A percentile compares a stretch with the other conserved stretches of the same genome.
phyloP scores from a whole-genome alignment of 2,797 vertebrate species.

The Poeciliopsis paucimaculata region DNA sequence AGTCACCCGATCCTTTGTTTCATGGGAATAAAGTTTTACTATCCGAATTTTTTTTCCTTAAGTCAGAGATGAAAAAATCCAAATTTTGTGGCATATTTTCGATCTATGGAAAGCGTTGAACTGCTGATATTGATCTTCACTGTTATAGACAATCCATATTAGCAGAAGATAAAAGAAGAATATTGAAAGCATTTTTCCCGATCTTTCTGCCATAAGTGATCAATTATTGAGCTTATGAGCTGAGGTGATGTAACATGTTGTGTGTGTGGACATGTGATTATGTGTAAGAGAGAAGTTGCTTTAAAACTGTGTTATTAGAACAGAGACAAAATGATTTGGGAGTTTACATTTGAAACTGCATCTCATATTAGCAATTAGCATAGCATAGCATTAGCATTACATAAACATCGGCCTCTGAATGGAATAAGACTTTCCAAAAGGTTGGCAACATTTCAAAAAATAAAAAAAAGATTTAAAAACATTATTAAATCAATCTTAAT shows the following conservation, averaged over 20 bases:
- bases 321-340: not conserved
- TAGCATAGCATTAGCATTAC: not conserved
- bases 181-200: not conserved
- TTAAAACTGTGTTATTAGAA: not conserved
- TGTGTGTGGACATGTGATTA: not conserved
- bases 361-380: not conserved
- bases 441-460: not conserved
- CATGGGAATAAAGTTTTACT: not conserved
- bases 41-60: not conserved
- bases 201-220: not conserved
- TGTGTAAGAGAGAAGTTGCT: not conserved
- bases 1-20: not conserved
- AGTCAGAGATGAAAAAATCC: not conserved
- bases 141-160: not conserved
- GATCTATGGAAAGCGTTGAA: not conserved
- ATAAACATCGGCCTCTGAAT: not conserved
- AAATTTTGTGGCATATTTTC: not conserved
- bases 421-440: not conserved
- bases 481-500: not conserved
- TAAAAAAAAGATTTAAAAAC: not conserved
- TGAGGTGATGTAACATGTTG: not conserved
- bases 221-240: not conserved
- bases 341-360: not conserved
- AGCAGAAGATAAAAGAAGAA: not conserved
- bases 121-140: not conserved